Evolutionary conservation across 1,140 invertebrate species (phyloP).

Genomic region (Bombus sylvicola): DNA sequence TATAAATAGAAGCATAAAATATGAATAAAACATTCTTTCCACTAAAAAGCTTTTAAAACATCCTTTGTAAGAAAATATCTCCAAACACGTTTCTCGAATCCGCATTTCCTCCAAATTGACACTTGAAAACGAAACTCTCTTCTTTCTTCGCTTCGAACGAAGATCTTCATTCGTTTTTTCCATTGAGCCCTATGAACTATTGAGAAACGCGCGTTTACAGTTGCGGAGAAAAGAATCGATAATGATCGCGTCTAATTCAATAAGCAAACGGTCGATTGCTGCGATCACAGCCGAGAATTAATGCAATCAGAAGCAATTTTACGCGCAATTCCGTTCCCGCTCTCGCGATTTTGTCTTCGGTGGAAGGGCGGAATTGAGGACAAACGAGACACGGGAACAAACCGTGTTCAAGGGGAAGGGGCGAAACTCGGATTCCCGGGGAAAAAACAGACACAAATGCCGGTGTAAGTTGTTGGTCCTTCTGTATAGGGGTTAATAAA

Average conservation of each 20-base stretch:
- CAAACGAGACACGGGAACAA: background rate
- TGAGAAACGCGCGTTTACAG: background rate
- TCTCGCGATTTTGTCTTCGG: background rate
- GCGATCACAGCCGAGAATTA: constrained; percentile 14
- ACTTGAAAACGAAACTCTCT: background rate
- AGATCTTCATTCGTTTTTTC: constrained; percentile 2
- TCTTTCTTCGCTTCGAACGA: background rate
- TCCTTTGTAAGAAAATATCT: background rate
- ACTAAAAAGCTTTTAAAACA: background rate
- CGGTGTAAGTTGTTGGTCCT: background rate
- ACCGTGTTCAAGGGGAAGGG: background rate
- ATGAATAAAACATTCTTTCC: background rate
- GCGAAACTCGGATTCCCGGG: background rate
- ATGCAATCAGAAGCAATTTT: constrained; percentile 6
- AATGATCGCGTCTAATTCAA: constrained; percentile 31
- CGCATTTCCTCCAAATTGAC: background rate
- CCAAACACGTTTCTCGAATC: background rate
- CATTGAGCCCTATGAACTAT: background rate
- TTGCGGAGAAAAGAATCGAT: constrained; percentile 17
- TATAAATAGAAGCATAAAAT: constrained; percentile 4
- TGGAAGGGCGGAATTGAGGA: no score
- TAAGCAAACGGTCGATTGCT: constrained; percentile 7
- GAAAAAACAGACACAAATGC: background rate
- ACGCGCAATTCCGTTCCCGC: background rate
- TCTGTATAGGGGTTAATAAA: constrained; percentile 6